A percentile compares a stretch with the other conserved stretches of the same genome.
Conservation (phyloP, 2,797 vertebrate genomes). For the Ambastaia sidthimunki region DNA sequence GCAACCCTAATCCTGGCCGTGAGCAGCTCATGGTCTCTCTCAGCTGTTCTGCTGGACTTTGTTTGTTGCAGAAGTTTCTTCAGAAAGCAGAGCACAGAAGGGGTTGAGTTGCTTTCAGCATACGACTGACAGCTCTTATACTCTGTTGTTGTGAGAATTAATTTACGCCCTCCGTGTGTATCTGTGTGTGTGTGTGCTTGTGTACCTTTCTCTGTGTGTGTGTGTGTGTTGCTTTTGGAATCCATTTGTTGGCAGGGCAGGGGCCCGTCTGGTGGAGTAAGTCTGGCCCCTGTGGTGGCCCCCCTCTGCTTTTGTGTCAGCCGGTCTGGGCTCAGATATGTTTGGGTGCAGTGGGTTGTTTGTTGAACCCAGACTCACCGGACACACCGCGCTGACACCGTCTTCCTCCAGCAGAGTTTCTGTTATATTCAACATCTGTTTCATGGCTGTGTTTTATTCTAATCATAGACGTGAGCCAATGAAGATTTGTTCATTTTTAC, state of each 20-base stretch:
- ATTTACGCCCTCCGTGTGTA: constrained; percentile 3
- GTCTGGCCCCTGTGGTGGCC: constrained; percentile 45
- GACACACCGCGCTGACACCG: constrained; percentile 5
- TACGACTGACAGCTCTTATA: constrained; percentile 55
- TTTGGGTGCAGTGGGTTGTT: constrained; percentile 55
- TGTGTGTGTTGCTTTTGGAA: constrained; percentile 25
- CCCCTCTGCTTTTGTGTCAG: constrained; percentile 61
- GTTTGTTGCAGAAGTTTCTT: constrained; percentile 30
- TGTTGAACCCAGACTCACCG: constrained; percentile 41
- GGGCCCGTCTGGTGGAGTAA: constrained; percentile 57
- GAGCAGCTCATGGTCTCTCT: constrained; percentile 23
- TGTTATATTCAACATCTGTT: not conserved
- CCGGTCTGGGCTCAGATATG: constrained; percentile 58
- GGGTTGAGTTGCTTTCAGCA: constrained; percentile 47
- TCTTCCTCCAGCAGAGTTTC: not conserved
- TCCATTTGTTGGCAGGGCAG: constrained; percentile 59
- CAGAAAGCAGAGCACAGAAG: constrained; percentile 18
- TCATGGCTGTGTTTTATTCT: constrained; percentile 18
- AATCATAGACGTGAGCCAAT: too few relatives aligned
- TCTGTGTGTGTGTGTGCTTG: constrained; percentile 2
- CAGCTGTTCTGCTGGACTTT: not conserved
- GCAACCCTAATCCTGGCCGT: not conserved
- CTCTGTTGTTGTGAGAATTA: not conserved
- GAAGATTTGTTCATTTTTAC: too few relatives aligned
- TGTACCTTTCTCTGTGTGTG: constrained; percentile 35